These are phyloP conservation scores for Lasioglossum oenotherae DNA, from an alignment of 2,888 invertebrate species.

Conservation along the genomic window DNA sequence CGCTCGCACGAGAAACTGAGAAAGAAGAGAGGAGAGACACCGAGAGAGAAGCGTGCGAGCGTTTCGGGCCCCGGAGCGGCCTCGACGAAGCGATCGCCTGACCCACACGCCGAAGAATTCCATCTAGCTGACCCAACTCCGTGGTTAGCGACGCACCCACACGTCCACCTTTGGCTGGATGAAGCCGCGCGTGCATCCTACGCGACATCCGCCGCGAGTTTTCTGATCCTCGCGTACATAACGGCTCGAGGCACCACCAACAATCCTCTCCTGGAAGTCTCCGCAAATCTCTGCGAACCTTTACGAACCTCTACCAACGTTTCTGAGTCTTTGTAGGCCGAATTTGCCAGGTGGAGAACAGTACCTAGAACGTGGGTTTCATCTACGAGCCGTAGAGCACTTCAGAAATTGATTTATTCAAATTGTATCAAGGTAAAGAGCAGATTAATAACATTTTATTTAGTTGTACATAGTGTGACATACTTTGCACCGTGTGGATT, in stretches of 20 bases:
- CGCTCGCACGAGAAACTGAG: neutral
- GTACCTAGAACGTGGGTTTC: neutral
- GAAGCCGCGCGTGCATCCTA: conserved; percentile 47
- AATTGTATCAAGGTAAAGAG: no score
- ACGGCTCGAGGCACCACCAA: conserved; percentile 45
- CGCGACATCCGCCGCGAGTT: conserved; percentile 49
- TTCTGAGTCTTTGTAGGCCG: neutral
- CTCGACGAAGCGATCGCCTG: conserved; percentile 73
- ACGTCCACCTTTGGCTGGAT: conserved; percentile 27
- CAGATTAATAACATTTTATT: neutral
- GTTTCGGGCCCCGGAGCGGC: conserved; percentile 67
- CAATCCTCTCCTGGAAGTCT: neutral
- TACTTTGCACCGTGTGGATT: neutral
- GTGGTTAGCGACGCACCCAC: conserved; percentile 48
- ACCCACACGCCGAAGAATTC: conserved; percentile 70
- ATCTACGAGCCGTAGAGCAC: neutral
- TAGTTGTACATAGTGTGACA: neutral
- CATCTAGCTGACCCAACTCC: conserved; percentile 73
- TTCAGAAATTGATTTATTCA: neutral
- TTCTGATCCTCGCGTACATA: conserved; percentile 63
- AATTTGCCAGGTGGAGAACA: neutral
- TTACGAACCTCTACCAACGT: neutral
- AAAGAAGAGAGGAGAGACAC: neutral
- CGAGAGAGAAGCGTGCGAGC: neutral
- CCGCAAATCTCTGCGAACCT: neutral